Base-by-base conservation (phyloP, 2,888 invertebrate genomes). In the Rotaria magnacalcarata region DNA sequence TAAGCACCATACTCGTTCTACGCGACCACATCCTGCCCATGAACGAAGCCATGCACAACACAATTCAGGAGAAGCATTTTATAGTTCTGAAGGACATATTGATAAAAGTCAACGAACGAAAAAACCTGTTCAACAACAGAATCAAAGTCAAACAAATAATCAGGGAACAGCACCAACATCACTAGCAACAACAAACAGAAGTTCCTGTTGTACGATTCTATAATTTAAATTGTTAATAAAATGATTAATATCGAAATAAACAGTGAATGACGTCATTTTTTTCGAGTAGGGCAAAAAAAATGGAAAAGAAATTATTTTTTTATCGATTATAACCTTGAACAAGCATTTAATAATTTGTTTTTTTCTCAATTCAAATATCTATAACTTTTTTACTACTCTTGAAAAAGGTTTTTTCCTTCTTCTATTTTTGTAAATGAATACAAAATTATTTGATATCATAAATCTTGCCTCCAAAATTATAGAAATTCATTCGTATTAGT, bases 301-400 rank as follows among this genome's bases (percentile, higher is more conserved):
- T 19, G 11, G 52, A 52, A 4, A 16, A 14, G 11, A 52, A 52
- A 52, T 52, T 3, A 52, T 4, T 54, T 6, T 21, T 6, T 21
- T 54, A 21, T 54, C 54, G 7, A 19, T 54, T 7, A 54, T 21
- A 54, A 19, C 21, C 7, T 21, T 21, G 54, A 54, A 19, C 11
- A 21, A 54, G 21, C 5, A 54, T 21, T 54, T 3, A 54, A 54
- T 6, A 19, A 19, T 54, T 54, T 19, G 19, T 54, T 54, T 54
- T 54, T 21, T 21, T 54, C 16, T 54, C 21, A 21, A 21, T 6
- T 54, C 21, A 54, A 19, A 21, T 11, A 16, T 27, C n/a, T 27
- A 16, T 67, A 27, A 34, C 16, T 4, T 52, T 88, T 86, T 89
- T 52, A 52, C 16, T 52, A 16, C 14, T 14, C 3, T 14, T 52